Percentiles rank a stretch among this genome's conserved stretches.
Conservation (phyloP, 2,797 vertebrate species). For the Tragelaphus eurycerus region DNA sequence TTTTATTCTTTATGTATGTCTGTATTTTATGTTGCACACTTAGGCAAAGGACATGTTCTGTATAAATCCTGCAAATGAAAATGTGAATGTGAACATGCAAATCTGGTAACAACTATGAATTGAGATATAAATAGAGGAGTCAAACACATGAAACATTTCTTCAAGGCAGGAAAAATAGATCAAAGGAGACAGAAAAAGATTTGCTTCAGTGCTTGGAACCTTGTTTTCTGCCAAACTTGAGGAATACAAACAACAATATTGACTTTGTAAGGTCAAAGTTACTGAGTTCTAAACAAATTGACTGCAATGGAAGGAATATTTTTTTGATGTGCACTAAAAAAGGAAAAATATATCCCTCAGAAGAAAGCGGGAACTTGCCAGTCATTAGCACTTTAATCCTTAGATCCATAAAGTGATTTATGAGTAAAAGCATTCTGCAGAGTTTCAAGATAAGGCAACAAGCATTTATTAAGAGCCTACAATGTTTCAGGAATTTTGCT, state of each 20-base stretch:
- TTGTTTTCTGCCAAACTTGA: conserved; percentile 65
- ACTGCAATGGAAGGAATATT: conserved; percentile 60
- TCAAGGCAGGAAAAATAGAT: conserved; percentile 59
- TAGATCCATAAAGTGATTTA: not conserved
- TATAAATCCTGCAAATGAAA: conserved; percentile 62
- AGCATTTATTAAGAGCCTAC: not conserved
- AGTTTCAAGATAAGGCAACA: not conserved
- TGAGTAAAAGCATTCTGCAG: not conserved
- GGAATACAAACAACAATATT: conserved; percentile 70
- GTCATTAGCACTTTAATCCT: conserved; percentile 53
- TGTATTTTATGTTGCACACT: conserved; percentile 40
- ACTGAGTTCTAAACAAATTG: conserved; percentile 59
- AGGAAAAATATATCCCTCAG: not conserved
- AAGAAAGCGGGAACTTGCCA: conserved; percentile 2
- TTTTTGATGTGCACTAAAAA: conserved; percentile 35
- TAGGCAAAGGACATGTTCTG: conserved; percentile 52
- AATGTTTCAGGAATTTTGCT: not conserved
- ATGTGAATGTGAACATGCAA: conserved; percentile 61
- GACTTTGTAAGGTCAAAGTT: conserved; percentile 73
- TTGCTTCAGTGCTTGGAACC: conserved; percentile 60
- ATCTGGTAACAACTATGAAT: conserved; percentile 46
- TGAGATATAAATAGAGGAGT: conserved; percentile 64
- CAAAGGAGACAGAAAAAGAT: conserved; percentile 65
- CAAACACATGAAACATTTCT: conserved; percentile 60
- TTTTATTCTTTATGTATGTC: conserved; percentile 34